Conservation (phyloP, 2,113 vertebrate genomes). For the Narcine bancroftii region DNA sequence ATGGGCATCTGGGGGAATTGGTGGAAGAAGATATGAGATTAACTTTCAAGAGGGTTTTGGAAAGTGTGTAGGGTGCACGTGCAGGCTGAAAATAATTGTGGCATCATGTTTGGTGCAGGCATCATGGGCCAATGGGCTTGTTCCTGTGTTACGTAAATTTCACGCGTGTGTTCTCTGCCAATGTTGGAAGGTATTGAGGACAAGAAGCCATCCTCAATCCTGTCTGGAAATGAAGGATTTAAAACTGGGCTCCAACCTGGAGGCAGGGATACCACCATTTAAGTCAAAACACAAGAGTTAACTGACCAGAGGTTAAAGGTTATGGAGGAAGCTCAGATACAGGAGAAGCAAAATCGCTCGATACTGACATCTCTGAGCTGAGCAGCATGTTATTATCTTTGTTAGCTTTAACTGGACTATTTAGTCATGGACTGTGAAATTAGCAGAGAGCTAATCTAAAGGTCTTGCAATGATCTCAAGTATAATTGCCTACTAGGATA, state of each 20-base stretch:
- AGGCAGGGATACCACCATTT: background rate
- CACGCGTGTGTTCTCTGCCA: no score
- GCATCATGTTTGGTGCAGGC: no score
- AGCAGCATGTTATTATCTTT: conserved; percentile 43
- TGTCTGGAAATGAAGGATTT: background rate
- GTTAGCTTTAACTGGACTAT: conserved; percentile 51
- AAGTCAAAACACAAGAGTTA: background rate
- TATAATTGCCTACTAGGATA: conserved; percentile 55
- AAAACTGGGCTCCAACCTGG: background rate
- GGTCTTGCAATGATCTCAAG: conserved; percentile 47
- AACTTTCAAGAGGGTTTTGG: no score
- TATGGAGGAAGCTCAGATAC: background rate
- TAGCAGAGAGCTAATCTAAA: conserved; percentile 46
- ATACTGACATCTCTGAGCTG: background rate
- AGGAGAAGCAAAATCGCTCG: background rate
- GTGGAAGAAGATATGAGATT: no score
- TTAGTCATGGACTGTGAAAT: conserved; percentile 47
- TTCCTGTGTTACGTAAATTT: no score
- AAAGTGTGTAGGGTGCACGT: no score
- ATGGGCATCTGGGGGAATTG: no score
- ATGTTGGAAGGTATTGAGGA: no score
- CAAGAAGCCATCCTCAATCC: background rate
- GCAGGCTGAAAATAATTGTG: no score
- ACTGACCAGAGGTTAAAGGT: background rate
- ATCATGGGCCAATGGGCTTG: no score